Conservation (phyloP, 2,888 invertebrate genomes). For the Agriopis leucophaearia region DNA sequence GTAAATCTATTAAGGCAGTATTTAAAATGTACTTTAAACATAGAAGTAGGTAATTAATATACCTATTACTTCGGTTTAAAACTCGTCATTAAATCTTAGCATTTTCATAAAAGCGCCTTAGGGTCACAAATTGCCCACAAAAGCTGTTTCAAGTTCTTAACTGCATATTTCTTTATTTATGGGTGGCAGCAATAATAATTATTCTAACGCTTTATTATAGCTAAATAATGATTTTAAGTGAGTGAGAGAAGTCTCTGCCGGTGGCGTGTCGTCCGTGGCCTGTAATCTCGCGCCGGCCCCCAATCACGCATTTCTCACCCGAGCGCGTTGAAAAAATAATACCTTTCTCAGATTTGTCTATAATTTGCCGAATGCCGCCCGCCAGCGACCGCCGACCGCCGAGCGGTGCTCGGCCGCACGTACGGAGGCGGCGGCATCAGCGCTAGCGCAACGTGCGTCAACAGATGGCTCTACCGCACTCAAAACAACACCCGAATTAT, state of each 20-base stretch:
- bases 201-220: constrained; percentile 82
- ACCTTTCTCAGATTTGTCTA: constrained; percentile 82
- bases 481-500: constrained; percentile 63
- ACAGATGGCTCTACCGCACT: constrained; percentile 51
- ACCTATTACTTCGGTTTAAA: constrained; percentile 14
- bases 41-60: constrained; percentile 21
- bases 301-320: constrained; percentile 86
- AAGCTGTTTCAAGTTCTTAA: constrained; percentile 37
- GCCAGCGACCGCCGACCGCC: constrained; percentile 37
- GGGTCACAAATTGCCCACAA: constrained; percentile 44
- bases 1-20: constrained; percentile 18
- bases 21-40: constrained; percentile 23
- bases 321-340: constrained; percentile 86
- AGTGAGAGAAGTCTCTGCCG: constrained; percentile 75
- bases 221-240: constrained; percentile 81
- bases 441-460: constrained; percentile 45
- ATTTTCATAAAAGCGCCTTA: constrained; percentile 37
- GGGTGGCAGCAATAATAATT: constrained; percentile 75
- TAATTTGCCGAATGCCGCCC: constrained; percentile 82
- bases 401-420: constrained; percentile 19
- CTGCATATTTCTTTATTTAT: constrained; percentile 50
- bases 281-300: constrained; percentile 83
- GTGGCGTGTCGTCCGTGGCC: constrained; percentile 78
- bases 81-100: constrained; percentile 37
- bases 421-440: constrained; percentile 35